Percentiles rank a stretch among this genome's conserved stretches.
phyloP scores from a whole-genome alignment of 2,113 vertebrate genomes.

The Neotragus moschatus region DNA sequence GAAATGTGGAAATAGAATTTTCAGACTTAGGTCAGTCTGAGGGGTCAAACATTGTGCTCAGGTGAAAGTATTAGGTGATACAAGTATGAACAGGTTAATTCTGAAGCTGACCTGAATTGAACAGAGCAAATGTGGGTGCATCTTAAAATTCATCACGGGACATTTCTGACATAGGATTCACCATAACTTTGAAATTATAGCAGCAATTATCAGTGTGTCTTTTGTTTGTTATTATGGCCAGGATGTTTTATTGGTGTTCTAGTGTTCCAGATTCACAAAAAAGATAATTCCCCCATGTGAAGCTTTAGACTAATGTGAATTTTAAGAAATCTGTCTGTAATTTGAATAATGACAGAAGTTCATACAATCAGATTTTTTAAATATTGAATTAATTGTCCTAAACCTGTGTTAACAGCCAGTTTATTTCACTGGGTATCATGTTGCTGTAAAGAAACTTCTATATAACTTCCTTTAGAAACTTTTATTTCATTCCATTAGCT shows the following conservation, averaged over 20 bases:
- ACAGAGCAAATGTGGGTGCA: not conserved
- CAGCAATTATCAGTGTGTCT: not conserved
- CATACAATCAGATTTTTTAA: not conserved
- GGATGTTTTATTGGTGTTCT: not conserved
- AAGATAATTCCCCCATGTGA: not conserved
- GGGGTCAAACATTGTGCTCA: not conserved
- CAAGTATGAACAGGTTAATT: not conserved
- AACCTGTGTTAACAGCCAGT: not conserved
- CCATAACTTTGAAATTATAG: not conserved
- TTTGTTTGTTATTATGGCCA: not conserved
- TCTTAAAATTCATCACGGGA: not conserved
- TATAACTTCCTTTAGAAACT: not conserved
- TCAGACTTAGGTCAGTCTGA: not conserved
- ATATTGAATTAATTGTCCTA: constrained; percentile 11
- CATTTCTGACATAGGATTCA: not conserved
- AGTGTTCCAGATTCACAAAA: not conserved
- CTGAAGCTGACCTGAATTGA: not conserved
- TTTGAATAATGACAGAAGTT: not conserved
- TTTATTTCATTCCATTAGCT: not conserved
- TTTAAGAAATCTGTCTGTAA: constrained; percentile 4
- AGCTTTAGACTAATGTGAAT: not conserved
- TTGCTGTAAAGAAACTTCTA: not conserved
- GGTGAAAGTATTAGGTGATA: not conserved
- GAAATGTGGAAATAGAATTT: not conserved
- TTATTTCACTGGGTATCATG: not conserved